phyloP scores from a whole-genome alignment of 2,888 invertebrate species.

The Napeogenes inachia region DNA sequence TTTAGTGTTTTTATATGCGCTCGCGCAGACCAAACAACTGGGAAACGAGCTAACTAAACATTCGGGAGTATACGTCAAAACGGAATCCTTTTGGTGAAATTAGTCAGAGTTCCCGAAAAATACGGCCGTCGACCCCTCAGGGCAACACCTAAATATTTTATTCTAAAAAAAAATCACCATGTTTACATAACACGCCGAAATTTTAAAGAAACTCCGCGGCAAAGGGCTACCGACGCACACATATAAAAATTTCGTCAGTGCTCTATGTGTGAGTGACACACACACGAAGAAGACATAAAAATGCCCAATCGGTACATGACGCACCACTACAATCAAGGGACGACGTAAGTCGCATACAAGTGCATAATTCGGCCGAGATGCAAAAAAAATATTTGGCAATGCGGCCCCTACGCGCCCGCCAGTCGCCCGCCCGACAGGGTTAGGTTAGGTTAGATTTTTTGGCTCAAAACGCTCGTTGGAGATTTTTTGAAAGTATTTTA shows the following conservation, averaged over 20 bases:
- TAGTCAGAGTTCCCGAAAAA: conserved; percentile 76
- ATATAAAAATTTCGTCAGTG: conserved; percentile 59
- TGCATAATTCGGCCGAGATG: conserved; percentile 79
- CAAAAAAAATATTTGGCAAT: conserved; percentile 79
- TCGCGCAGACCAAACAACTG: conserved; percentile 44
- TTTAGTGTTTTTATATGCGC: conserved; percentile 43
- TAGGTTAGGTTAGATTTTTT: conserved; percentile 79
- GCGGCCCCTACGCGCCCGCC: conserved; percentile 77
- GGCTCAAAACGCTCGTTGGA: conserved; percentile 75
- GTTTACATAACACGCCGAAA: conserved; percentile 74
- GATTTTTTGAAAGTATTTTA: conserved; percentile 68
- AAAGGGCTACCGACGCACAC: conserved; percentile 69
- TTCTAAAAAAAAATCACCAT: conserved; percentile 59
- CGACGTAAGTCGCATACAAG: conserved; percentile 78
- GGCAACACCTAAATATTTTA: conserved; percentile 72
- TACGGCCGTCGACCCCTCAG: conserved; percentile 64
- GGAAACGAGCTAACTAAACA: conserved; percentile 40
- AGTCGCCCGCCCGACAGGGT: conserved; percentile 77
- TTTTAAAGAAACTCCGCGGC: conserved; percentile 66
- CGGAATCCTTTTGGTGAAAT: conserved; percentile 63
- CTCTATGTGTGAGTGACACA: conserved; percentile 61
- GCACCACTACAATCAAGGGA: conserved; percentile 77
- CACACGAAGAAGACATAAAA: conserved; percentile 66
- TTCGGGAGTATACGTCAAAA: conserved; percentile 46
- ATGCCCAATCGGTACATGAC: conserved; percentile 73